These are phyloP conservation scores for Muscicapa comitata DNA, from an alignment of 2,797 vertebrate genomes.

Conservation along the genomic window DNA sequence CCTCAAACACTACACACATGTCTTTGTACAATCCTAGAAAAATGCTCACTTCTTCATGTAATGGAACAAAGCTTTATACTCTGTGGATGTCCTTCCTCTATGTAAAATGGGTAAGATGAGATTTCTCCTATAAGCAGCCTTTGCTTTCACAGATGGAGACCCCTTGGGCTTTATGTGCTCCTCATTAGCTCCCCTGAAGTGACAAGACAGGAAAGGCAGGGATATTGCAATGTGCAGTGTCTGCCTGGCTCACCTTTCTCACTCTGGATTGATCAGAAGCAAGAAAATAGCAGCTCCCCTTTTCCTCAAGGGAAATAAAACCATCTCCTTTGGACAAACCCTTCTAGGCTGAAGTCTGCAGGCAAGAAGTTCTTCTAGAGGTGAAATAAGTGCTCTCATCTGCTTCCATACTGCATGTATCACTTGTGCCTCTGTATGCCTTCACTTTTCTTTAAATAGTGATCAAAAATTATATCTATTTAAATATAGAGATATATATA, in stretches of 20 bases:
- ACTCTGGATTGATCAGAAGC: background rate
- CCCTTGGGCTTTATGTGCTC: background rate
- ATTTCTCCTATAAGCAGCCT: background rate
- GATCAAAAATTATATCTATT: background rate
- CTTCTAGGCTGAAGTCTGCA: background rate
- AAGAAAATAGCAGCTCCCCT: background rate
- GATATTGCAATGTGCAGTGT: background rate
- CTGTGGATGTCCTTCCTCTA: background rate
- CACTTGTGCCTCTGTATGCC: no score
- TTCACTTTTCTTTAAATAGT: background rate
- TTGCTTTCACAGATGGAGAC: background rate
- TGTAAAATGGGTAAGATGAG: background rate
- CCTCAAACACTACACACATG: background rate
- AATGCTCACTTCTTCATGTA: background rate
- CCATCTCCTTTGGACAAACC: background rate
- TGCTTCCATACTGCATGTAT: background rate
- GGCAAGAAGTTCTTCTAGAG: background rate
- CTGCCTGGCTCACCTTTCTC: background rate
- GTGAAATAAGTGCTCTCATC: background rate
- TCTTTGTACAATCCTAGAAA: background rate
- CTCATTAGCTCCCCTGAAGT: background rate
- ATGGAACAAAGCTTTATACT: background rate
- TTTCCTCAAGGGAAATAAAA: background rate
- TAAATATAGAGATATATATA: background rate
- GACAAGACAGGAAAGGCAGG: background rate